phyloP scores from a whole-genome alignment of 2,797 vertebrate genomes.

The Myoxocephalus aenaeus region DNA sequence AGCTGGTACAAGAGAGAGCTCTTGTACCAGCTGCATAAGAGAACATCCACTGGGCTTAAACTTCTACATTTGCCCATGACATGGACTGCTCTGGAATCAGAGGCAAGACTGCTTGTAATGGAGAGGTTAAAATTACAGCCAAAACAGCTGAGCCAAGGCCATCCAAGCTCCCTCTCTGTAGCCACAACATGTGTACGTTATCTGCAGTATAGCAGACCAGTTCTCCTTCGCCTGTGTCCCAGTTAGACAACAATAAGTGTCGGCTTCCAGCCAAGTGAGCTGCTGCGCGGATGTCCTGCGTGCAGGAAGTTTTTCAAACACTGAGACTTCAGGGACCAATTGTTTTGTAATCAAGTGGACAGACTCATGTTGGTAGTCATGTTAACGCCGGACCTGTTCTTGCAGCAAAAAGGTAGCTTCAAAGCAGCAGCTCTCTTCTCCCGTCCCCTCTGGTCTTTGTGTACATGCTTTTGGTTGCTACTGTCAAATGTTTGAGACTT shows the following conservation, averaged over 20 bases:
- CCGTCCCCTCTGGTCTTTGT: constrained; percentile 17
- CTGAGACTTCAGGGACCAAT: constrained; percentile 48
- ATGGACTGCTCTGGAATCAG: constrained; percentile 9
- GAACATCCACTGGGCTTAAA: constrained; percentile 19
- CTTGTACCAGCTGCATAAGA: constrained; percentile 23
- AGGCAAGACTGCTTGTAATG: constrained; percentile 28
- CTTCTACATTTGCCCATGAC: constrained; percentile 35
- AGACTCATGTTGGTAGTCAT: constrained; percentile 59
- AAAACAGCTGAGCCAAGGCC: constrained; percentile 57
- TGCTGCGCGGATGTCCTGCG: constrained; percentile 29
- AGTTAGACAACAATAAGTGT: constrained; percentile 30
- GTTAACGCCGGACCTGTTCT: constrained; percentile 47
- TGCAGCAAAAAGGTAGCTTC: constrained; percentile 30
- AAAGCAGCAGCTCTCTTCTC: constrained; percentile 9
- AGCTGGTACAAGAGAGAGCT: too few relatives aligned
- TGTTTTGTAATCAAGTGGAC: constrained; percentile 50
- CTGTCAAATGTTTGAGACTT: constrained; percentile 4
- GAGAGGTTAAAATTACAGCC: constrained; percentile 28
- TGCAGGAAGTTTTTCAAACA: constrained; percentile 54
- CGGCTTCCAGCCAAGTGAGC: constrained; percentile 47
- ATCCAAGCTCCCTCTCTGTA: constrained; percentile 26
- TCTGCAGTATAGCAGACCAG: constrained; percentile 47
- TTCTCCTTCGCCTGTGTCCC: constrained; percentile 38
- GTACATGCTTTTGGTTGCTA: constrained; percentile 8
- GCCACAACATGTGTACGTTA: constrained; percentile 44